Evolutionary conservation across 2,113 vertebrate species (phyloP).

Genomic region (Galemys pyrenaicus): DNA sequence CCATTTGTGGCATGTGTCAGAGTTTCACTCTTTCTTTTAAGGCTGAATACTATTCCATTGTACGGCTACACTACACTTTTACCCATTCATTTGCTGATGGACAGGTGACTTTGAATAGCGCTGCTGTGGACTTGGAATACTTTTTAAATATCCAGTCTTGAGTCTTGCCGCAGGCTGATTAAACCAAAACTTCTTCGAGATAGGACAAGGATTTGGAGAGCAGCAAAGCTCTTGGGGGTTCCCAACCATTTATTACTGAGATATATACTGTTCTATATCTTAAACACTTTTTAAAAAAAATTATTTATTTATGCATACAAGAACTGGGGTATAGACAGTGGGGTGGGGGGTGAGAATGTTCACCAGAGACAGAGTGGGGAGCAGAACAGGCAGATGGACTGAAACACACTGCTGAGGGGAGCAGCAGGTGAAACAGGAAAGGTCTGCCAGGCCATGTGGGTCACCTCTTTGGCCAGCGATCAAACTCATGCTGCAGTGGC

Average conservation of each 20-base stretch:
- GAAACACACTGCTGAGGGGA: too few relatives aligned
- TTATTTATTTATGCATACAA: too few relatives aligned
- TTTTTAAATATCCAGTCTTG: not conserved
- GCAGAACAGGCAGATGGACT: too few relatives aligned
- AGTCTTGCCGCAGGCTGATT: not conserved
- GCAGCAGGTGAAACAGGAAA: too few relatives aligned
- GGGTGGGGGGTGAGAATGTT: too few relatives aligned
- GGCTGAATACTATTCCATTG: not conserved
- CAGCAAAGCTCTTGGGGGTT: not conserved
- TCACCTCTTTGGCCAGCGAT: too few relatives aligned
- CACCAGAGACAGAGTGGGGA: too few relatives aligned
- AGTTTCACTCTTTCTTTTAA: not conserved
- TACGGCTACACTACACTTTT: not conserved
- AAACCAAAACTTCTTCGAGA: not conserved
- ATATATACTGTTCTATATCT: not conserved
- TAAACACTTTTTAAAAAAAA: too few relatives aligned
- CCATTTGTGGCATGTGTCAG: not conserved
- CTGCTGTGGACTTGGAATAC: not conserved
- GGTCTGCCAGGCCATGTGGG: too few relatives aligned
- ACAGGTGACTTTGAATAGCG: not conserved
- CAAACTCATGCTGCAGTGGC: too few relatives aligned
- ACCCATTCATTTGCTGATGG: not conserved
- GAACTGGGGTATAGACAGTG: too few relatives aligned
- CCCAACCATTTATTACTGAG: not conserved
- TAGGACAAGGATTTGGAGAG: not conserved